Conservation (phyloP, 1,140 invertebrate species). For the Atta colombica region DNA sequence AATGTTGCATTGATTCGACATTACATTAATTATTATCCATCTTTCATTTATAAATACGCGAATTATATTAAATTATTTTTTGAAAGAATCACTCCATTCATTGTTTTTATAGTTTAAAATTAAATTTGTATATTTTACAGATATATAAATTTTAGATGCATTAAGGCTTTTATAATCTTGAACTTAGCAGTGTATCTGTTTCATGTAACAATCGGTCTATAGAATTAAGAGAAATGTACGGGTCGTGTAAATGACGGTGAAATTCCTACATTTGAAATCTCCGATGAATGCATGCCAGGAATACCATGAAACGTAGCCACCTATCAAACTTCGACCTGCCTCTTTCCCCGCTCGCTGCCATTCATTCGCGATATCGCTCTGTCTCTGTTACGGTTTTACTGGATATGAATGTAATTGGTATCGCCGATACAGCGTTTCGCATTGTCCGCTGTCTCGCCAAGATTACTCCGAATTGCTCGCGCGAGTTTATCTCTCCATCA, state of each 20-base stretch:
- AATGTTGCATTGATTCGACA: not conserved
- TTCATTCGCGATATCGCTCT: slow-evolving; percentile 52
- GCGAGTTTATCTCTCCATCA: not conserved
- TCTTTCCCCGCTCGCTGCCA: slow-evolving; percentile 41
- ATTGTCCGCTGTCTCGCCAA: slow-evolving; percentile 23
- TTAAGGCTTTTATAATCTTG: not conserved
- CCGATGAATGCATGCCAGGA: slow-evolving; percentile 58
- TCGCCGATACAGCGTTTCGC: slow-evolving; percentile 29
- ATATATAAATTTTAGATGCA: not conserved
- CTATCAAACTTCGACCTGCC: slow-evolving; percentile 53
- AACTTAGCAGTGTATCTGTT: not conserved
- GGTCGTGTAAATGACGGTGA: slow-evolving; percentile 56
- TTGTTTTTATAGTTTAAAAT: slow-evolving; percentile 8
- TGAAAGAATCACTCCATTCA: not conserved
- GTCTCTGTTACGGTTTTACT: slow-evolving; percentile 48
- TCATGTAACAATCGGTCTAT: not conserved
- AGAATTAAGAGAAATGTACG: slow-evolving; percentile 53
- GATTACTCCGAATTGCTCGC: slow-evolving; percentile 26
- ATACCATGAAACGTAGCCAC: slow-evolving; percentile 59
- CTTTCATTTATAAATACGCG: not conserved
- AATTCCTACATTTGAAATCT: slow-evolving; percentile 62
- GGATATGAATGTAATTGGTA: slow-evolving; percentile 50
- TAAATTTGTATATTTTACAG: not conserved
- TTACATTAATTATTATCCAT: slow-evolving; percentile 27
- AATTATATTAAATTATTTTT: not conserved